A percentile compares a stretch with the other conserved stretches of the same genome.
These are phyloP conservation scores for Apodemus sylvaticus DNA, from an alignment of 2,113 vertebrate species.

Conservation along the genomic window DNA sequence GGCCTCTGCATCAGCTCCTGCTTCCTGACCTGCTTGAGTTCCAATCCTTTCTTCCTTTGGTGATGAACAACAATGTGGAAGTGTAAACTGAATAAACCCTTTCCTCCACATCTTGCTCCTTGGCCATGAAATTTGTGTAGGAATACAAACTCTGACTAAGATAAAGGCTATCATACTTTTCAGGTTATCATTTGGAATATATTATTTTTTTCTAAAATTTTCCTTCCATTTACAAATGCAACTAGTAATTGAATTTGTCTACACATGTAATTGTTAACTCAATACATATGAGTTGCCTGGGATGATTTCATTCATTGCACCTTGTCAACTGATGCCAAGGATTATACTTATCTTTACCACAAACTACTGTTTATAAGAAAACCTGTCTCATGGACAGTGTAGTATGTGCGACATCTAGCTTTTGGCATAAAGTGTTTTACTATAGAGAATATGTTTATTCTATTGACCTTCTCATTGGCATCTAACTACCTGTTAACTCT, in stretches of 20 bases:
- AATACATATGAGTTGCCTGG: not conserved
- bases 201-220: not conserved
- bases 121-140: too few species aligned
- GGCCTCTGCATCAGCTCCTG: too few species aligned
- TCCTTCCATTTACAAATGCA: not conserved
- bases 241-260: not conserved
- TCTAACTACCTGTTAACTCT: too few species aligned
- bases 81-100: too few species aligned
- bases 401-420: not conserved
- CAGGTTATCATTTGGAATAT: not conserved
- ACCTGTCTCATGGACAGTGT: not conserved
- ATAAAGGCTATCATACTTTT: not conserved
- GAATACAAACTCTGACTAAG: too few species aligned
- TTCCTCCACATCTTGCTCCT: too few species aligned
- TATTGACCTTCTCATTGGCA: too few species aligned
- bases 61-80: too few species aligned
- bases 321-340: not conserved
- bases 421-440: not conserved
- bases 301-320: not conserved
- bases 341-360: not conserved
- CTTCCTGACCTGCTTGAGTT: too few species aligned
- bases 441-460: too few species aligned
- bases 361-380: not conserved
- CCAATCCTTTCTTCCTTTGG: too few species aligned
- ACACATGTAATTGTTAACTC: not conserved